phyloP scores from a whole-genome alignment of 2,113 vertebrate genomes.

The Capreolus pygargus region DNA sequence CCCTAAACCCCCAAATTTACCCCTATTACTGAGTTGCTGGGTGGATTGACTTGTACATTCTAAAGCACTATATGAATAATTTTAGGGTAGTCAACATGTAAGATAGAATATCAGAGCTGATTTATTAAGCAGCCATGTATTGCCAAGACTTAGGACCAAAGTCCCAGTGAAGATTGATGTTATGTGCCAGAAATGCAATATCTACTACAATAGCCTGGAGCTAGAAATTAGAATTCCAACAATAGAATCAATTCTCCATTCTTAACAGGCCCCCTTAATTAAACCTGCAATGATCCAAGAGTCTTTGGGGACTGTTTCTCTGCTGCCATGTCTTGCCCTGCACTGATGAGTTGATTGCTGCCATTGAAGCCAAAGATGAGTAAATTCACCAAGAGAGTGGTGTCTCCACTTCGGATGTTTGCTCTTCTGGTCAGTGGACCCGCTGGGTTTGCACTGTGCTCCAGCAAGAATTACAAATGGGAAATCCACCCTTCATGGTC shows the following conservation, averaged over 20 bases:
- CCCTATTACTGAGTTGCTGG: neutral
- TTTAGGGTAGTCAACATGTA: neutral
- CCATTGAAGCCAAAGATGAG: neutral
- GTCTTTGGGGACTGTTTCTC: neutral
- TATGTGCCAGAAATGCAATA: neutral
- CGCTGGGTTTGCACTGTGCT: neutral
- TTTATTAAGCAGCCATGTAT: neutral
- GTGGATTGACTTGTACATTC: neutral
- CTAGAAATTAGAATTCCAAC: neutral
- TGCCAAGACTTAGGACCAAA: neutral
- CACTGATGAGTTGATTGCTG: neutral
- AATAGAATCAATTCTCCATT: neutral
- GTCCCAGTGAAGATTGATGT: neutral
- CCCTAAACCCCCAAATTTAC: neutral
- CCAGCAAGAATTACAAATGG: neutral
- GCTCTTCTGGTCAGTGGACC: neutral
- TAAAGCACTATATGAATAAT: neutral
- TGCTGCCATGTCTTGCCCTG: neutral
- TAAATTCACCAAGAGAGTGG: neutral
- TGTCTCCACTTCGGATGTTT: neutral
- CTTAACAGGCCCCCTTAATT: neutral
- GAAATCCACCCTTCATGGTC: neutral
- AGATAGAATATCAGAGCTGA: neutral
- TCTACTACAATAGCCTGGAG: neutral
- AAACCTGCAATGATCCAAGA: neutral